Conservation (phyloP, 2,888 invertebrate species). For the Spicauda simplicius region DNA sequence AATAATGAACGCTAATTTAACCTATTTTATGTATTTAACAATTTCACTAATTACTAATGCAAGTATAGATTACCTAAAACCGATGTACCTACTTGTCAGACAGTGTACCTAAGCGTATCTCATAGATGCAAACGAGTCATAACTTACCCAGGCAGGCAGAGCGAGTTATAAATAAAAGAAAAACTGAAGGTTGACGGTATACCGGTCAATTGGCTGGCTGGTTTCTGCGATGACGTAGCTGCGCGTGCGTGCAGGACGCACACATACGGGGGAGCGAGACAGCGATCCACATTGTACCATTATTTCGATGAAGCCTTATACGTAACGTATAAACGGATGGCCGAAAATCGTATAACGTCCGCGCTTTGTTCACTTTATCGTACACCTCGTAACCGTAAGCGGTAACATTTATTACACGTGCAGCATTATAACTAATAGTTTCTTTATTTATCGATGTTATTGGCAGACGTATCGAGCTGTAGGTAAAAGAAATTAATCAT, state of each 20-base stretch:
- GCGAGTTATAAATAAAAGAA: constrained; percentile 84
- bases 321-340: constrained; percentile 73
- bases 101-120: constrained; percentile 46
- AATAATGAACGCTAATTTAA: too few relatives aligned
- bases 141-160: constrained; percentile 77
- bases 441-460: constrained; percentile 38
- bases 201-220: constrained; percentile 84
- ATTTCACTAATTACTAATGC: background rate
- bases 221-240: constrained; percentile 81
- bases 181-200: constrained; percentile 84
- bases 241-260: constrained; percentile 58
- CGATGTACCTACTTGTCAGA: background rate
- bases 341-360: constrained; percentile 78
- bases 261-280: constrained; percentile 54
- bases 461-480: constrained; percentile 31
- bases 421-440: constrained; percentile 51
- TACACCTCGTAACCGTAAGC: constrained; percentile 57
- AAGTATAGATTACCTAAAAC: background rate
- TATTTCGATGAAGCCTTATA: constrained; percentile 79
- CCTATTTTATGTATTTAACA: background rate
- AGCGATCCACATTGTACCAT: constrained; percentile 63
- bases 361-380: constrained; percentile 66
- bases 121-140: constrained; percentile 62
- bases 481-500: constrained; percentile 28
- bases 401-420: constrained; percentile 52